A percentile compares a stretch with the other conserved stretches of the same genome.
Evolutionary conservation across 2,113 vertebrate species (phyloP).

Genomic region (Tenrec ecaudatus): DNA sequence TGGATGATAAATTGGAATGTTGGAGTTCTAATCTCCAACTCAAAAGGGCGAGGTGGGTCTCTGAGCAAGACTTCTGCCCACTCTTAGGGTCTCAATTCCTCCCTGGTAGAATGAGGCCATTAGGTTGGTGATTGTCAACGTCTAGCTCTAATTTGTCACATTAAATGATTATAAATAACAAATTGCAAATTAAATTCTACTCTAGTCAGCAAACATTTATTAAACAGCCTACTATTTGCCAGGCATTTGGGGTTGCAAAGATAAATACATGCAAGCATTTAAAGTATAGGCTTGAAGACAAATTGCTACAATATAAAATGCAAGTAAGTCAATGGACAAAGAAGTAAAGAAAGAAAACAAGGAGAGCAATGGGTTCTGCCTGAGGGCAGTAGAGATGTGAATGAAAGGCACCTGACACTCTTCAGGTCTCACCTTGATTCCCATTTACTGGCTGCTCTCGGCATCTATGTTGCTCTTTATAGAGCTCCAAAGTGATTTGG

Average conservation of each 20-base stretch:
- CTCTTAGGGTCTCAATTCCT: neutral
- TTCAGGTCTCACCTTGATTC: neutral
- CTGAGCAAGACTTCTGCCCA: neutral
- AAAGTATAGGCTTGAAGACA: neutral
- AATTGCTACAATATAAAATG: constrained; percentile 38
- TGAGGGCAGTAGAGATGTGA: neutral
- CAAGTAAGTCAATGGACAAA: neutral
- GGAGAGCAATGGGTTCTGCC: neutral
- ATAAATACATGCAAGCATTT: constrained; percentile 30
- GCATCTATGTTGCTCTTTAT: neutral
- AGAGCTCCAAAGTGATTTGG: neutral
- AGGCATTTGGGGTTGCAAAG: constrained; percentile 13
- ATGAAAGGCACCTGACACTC: neutral
- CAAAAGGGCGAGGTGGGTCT: neutral
- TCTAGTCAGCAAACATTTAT: constrained; percentile 39
- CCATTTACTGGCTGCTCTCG: neutral
- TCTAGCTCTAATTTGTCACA: neutral
- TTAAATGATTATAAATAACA: constrained; percentile 33
- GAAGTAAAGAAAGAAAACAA: neutral
- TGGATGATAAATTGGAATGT: neutral
- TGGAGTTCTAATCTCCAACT: neutral
- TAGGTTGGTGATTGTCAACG: neutral
- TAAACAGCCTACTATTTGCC: constrained; percentile 18
- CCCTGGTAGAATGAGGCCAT: neutral
- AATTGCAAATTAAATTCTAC: constrained; percentile 7